These are phyloP conservation scores for Notodonta dromedarius DNA, from an alignment of 2,888 invertebrate species.

Conservation along the genomic window DNA sequence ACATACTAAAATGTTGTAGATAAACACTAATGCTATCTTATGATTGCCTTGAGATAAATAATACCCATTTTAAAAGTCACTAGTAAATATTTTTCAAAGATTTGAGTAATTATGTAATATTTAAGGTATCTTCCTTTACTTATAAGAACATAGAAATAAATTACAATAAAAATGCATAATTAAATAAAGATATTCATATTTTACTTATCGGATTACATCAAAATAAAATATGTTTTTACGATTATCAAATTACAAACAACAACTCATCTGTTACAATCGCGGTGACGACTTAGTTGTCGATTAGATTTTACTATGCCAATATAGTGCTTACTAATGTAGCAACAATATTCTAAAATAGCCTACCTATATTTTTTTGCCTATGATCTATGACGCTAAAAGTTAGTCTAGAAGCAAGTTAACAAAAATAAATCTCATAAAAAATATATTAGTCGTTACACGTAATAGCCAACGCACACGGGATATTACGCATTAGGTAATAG, in stretches of 20 bases:
- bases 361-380: not conserved
- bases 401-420: not conserved
- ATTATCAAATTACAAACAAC: too few species aligned
- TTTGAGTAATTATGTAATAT: too few species aligned
- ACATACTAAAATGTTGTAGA: constrained; percentile 21
- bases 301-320: too few species aligned
- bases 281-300: too few species aligned
- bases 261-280: too few species aligned
- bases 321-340: not conserved
- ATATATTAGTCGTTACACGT: constrained; percentile 20
- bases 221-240: too few species aligned
- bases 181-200: too few species aligned
- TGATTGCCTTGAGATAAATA: constrained; percentile 38
- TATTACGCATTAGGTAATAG: constrained; percentile 44
- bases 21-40: constrained; percentile 34
- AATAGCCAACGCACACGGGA: constrained; percentile 34
- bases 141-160: too few species aligned
- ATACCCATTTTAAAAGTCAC: constrained; percentile 11
- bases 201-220: too few species aligned
- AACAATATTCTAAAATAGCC: not conserved
- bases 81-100: not conserved
- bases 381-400: too few species aligned
- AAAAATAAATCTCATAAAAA: constrained; percentile 16
- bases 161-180: too few species aligned
- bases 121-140: too few species aligned